These are phyloP conservation scores for Melanerpes formicivorus DNA, from an alignment of 2,113 vertebrate genomes.

Conservation along the genomic window DNA sequence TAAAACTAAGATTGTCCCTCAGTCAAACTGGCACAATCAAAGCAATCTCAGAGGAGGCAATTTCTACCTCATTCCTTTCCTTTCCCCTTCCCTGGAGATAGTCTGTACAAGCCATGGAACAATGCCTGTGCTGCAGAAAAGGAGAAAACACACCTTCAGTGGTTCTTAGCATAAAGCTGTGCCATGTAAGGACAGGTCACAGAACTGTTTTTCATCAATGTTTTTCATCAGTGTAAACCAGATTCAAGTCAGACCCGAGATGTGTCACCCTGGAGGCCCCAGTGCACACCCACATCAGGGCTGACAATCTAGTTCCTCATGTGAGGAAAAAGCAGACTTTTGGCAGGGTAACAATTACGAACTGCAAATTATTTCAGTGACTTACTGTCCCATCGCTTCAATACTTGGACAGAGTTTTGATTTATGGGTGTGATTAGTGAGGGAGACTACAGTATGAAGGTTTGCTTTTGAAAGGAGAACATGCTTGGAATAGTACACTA, in stretches of 20 bases:
- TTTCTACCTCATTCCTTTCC: neutral
- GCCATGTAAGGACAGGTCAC: neutral
- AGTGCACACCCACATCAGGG: neutral
- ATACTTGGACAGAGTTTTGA: constrained; percentile 1
- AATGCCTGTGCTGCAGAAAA: neutral
- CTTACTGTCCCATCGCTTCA: neutral
- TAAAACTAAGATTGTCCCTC: neutral
- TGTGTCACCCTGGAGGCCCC: neutral
- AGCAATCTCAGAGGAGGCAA: neutral
- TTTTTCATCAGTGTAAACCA: neutral
- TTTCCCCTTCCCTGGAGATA: neutral
- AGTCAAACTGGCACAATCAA: neutral
- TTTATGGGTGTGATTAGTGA: constrained; percentile 24
- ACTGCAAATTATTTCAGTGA: neutral
- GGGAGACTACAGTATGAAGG: neutral
- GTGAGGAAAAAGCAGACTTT: neutral
- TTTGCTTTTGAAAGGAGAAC: neutral
- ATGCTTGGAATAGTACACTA: neutral
- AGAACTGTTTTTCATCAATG: neutral
- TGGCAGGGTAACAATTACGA: neutral
- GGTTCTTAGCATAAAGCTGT: neutral
- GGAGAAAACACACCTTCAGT: neutral
- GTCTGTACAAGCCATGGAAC: neutral
- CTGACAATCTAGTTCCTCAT: neutral
- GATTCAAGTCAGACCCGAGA: neutral